Evolutionary conservation across 2,888 invertebrate genomes (phyloP), one percentile per base, ranked within the genome.

Genomic region (Agrochola macilenta): DNA sequence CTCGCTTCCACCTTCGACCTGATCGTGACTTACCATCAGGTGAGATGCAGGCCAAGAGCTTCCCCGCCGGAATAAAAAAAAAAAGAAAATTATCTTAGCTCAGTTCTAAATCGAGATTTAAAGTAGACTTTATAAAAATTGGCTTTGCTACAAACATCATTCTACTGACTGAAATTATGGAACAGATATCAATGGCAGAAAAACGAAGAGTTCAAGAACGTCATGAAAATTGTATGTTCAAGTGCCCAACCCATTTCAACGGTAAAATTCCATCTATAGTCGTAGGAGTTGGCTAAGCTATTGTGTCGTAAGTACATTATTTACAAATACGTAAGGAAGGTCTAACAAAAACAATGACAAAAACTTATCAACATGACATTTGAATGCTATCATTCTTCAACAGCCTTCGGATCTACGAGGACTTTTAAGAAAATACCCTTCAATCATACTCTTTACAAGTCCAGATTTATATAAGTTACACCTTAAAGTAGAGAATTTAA

Each of bases 401-500:
- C 14, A 66, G 20, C n/a, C 5, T n/a, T 54, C 23, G 8, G 0
- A 72, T 20, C 7, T 20, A 49, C 39, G 11, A 5, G 14, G 23
- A 17, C 61, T 39, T 43, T 58, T 46, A 20, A 46, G 54, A 57
- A 61, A 35, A 39, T 39, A 57, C 30, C 39, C 14, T 35, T 52
- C 74, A 79, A 79, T 65, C 65, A n/a, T 26, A 46, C 82, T 82
- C 65, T 46, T 60, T 65, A 75, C 58, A 61, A 60, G 35, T 14
- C 46, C 52, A 35, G 20, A 49, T 58, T 68, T 52, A 17, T 52
- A 65, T 8, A 23, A 73, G 9, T 26, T 52, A 63, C 26, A 66
- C 49, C n/a, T 74, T 54, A 68, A 43, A 68, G 43, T 43, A 63
- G 7, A 20, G 1, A 66, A 63, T 57, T 14, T 35, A 49, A 76